phyloP scores from a whole-genome alignment of 2,888 invertebrate species.

The Andrena bicolor region DNA sequence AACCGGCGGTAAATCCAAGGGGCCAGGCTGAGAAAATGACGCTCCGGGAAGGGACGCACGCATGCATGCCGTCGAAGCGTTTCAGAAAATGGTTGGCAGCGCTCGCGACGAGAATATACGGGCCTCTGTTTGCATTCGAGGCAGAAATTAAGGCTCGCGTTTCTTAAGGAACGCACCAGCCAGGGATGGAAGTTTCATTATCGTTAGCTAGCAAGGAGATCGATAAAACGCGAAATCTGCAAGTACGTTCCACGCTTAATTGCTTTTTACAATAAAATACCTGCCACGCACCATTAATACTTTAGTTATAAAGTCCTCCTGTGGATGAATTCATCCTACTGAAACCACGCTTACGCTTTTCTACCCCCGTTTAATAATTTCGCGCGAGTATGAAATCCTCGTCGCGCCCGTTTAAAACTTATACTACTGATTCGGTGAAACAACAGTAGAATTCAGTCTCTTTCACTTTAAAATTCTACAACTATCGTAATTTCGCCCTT shows the following conservation, averaged over 20 bases:
- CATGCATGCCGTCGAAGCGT: constrained; percentile 40
- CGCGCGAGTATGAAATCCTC: not conserved
- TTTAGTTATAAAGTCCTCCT: too few relatives aligned
- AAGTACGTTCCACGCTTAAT: too few relatives aligned
- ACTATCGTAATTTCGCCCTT: not conserved
- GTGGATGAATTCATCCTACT: too few relatives aligned
- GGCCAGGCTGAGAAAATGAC: constrained; percentile 33
- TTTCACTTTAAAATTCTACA: not conserved
- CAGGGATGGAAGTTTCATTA: not conserved
- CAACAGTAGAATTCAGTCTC: not conserved
- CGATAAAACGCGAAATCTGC: not conserved
- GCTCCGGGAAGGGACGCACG: constrained; percentile 31
- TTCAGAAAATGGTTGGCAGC: constrained; percentile 45
- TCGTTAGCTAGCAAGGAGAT: not conserved
- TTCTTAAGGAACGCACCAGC: not conserved
- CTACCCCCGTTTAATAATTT: not conserved
- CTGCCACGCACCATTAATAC: too few relatives aligned
- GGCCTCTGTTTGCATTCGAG: not conserved
- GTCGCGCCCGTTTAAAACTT: constrained; percentile 1
- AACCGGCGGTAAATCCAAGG: constrained; percentile 47
- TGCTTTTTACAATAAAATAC: too few relatives aligned
- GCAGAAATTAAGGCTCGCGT: not conserved
- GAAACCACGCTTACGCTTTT: too few relatives aligned
- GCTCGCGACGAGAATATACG: constrained; percentile 13
- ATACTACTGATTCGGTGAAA: constrained; percentile 2